These are phyloP conservation scores for Zaprionus vittiger DNA, from an alignment of 1,140 invertebrate genomes.

Conservation along the genomic window DNA sequence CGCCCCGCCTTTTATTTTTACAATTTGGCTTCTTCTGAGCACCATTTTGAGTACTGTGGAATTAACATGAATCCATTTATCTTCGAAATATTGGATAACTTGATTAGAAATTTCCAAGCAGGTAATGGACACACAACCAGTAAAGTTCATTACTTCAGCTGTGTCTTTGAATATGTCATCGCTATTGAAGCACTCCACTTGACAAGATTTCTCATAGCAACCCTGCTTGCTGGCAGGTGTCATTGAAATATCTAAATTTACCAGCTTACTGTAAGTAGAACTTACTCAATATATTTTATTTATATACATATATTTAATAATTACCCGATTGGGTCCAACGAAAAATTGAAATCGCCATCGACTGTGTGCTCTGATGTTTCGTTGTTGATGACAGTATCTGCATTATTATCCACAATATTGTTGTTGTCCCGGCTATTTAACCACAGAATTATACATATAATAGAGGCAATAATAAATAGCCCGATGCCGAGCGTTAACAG, in stretches of 20 bases:
- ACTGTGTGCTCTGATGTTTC: not conserved
- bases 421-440: not conserved
- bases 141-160: slow-evolving; percentile 14
- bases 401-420: not conserved
- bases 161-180: slow-evolving; percentile 30
- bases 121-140: slow-evolving; percentile 21
- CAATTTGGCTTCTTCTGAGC: slow-evolving; percentile 35
- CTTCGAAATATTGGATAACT: slow-evolving; percentile 8
- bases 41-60: slow-evolving; percentile 35
- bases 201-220: slow-evolving; percentile 38
- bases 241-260: not conserved
- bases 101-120: slow-evolving; percentile 33
- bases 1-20: slow-evolving; percentile 37
- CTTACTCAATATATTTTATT: too few relatives aligned
- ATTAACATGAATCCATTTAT: slow-evolving; percentile 41
- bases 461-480: slow-evolving; percentile 39
- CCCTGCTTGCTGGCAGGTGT: not conserved
- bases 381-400: not conserved
- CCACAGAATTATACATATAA: slow-evolving; percentile 34
- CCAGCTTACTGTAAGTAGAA: slow-evolving; percentile 7
- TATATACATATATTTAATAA: not conserved
- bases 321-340: slow-evolving; percentile 30
- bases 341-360: slow-evolving; percentile 14
- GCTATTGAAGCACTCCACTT: slow-evolving; percentile 26
- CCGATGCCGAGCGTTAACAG: slow-evolving; percentile 42